phyloP scores from a whole-genome alignment of 2,113 vertebrate species.

The Pluvialis apricaria region DNA sequence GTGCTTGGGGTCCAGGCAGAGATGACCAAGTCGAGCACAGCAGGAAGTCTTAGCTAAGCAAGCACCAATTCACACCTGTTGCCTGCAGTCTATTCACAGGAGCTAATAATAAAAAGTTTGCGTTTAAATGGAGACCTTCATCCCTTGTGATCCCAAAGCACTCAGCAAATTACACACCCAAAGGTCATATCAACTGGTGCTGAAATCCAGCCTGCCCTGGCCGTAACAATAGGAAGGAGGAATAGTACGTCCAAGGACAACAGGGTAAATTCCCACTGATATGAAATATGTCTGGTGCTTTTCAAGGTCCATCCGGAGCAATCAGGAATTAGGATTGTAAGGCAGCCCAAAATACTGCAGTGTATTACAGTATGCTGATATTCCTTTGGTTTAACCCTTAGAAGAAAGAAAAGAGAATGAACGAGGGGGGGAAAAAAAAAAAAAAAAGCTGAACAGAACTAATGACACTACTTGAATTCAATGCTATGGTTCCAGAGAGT shows the following conservation, averaged over 20 bases:
- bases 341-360: neutral
- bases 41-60: constrained; percentile 22
- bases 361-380: rapidly evolving
- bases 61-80: constrained; percentile 41
- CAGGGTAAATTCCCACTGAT: neutral
- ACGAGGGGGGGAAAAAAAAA: no score
- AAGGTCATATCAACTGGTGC: neutral
- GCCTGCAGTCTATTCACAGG: constrained; percentile 9
- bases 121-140: neutral
- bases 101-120: constrained; percentile 36
- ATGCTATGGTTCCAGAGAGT: neutral
- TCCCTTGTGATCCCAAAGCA: constrained; percentile 25
- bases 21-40: neutral
- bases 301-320: neutral
- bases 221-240: neutral
- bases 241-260: neutral
- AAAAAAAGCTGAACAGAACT: neutral
- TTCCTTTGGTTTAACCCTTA: neutral
- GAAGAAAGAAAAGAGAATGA: neutral
- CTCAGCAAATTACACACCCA: neutral
- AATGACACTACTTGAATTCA: neutral
- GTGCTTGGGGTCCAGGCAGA: neutral
- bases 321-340: neutral
- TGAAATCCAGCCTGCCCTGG: neutral
- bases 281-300: neutral